A percentile compares a stretch with the other conserved stretches of the same genome.
Conservation (phyloP, 2,888 invertebrate genomes). For the Drosophila pseudotalamancana region DNA sequence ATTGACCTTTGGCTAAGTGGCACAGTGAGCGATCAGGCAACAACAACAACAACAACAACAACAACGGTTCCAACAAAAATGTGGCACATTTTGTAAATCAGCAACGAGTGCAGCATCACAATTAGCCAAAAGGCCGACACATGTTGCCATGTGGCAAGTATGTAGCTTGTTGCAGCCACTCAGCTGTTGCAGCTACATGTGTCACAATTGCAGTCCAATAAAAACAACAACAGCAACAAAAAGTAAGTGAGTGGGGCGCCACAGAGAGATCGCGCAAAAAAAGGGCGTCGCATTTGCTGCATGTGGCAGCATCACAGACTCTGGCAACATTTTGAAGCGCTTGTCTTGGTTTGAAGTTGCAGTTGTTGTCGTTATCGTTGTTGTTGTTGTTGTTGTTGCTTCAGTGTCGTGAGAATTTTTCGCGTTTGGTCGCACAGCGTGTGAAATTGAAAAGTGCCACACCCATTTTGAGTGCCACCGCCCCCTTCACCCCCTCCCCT, state of each 20-base stretch:
- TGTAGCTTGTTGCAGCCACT: slow-evolving; percentile 16
- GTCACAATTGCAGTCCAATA: slow-evolving; percentile 58
- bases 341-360: slow-evolving; percentile 49
- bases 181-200: slow-evolving; percentile 39
- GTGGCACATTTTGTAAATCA: slow-evolving; percentile 42
- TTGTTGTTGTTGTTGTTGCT: slow-evolving; percentile 52
- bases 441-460: slow-evolving; percentile 74
- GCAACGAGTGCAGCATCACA: slow-evolving; percentile 32
- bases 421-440: slow-evolving; percentile 80
- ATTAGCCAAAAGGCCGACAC: slow-evolving; percentile 63
- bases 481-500: too few species aligned
- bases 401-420: slow-evolving; percentile 83
- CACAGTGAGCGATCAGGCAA: slow-evolving; percentile 19
- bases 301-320: slow-evolving; percentile 57
- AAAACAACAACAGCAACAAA: slow-evolving; percentile 17
- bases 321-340: slow-evolving; percentile 54
- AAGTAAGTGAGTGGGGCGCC: slow-evolving; percentile 55
- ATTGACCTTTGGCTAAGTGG: slow-evolving; percentile 56
- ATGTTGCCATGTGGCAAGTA: slow-evolving; percentile 45
- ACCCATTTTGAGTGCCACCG: slow-evolving; percentile 29
- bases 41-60: too few species aligned
- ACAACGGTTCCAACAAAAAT: too few species aligned
- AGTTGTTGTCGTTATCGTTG: slow-evolving; percentile 20
- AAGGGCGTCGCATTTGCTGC: slow-evolving; percentile 37
- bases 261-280: slow-evolving; percentile 21